Evolutionary conservation across 2,113 vertebrate species (phyloP).

Genomic region (Pardalotus punctatus): DNA sequence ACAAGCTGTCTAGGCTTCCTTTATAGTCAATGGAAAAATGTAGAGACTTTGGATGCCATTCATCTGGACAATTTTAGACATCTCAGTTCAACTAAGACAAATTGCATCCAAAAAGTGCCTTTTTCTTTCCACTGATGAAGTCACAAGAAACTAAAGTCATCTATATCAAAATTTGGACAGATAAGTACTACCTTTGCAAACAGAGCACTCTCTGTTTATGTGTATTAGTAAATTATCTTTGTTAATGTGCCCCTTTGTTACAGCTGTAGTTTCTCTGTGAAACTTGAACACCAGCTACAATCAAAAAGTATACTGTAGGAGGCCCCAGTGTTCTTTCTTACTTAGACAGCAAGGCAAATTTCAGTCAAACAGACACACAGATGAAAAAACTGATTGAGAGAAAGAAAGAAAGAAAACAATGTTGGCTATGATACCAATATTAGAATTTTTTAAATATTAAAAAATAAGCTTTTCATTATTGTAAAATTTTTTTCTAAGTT

Average conservation of each 20-base stretch:
- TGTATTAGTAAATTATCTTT: neutral
- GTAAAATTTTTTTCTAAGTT: neutral
- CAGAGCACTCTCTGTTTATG: neutral
- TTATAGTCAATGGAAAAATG: neutral
- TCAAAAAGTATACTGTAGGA: conserved; percentile 41
- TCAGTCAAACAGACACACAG: neutral
- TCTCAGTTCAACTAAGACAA: neutral
- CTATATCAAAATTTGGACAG: neutral
- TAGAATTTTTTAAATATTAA: neutral
- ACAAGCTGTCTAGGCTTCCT: conserved; percentile 31
- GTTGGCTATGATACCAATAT: neutral
- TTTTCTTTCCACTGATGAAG: neutral
- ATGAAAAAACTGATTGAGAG: neutral
- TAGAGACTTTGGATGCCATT: neutral
- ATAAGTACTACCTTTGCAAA: neutral
- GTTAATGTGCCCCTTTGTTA: neutral
- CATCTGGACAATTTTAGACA: neutral
- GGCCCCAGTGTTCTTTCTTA: conserved; percentile 41
- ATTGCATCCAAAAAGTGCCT: neutral
- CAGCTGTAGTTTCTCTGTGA: neutral
- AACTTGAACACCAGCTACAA: neutral
- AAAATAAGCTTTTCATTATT: neutral
- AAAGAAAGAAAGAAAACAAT: neutral
- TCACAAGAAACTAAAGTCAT: neutral
- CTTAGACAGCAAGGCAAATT: neutral